Base-by-base conservation (phyloP, 1,140 invertebrate species). In the Orussus abietinus region DNA sequence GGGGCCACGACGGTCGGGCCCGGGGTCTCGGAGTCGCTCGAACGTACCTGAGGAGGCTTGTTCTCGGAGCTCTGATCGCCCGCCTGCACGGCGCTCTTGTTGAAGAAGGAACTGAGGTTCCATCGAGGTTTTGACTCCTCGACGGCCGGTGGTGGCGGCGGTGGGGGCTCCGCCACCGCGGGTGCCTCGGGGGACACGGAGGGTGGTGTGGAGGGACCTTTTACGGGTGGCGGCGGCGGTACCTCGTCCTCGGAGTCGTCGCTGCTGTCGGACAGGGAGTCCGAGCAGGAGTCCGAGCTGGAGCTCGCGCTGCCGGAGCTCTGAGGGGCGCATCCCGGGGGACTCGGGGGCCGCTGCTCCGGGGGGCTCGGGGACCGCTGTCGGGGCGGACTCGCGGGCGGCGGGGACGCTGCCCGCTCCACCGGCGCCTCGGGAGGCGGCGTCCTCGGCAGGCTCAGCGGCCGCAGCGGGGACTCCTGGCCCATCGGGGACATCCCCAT, bases 51-150 rank as follows among this genome's bases (percentile, higher is more conserved):
- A 26, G 30, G 7, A 19, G 55, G 45, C 38, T 69, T 71, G 5
- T 36, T 52, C 12, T 69, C 68, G 4, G 45, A 41, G 18, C 53
- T 53, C 17, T 62, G 61, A 6, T 62, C 54, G 1, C 58, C 58
- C 5, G 55, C 28, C 4, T 59, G 61, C 4, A 61, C 49, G 1
- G 57, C 36, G 14, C 53, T 48, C 28, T 68, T 69, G n/a, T 54
- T 62, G 44, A 77, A 66, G 43, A 76, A 79, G 4, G 69, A 75
- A 3, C 64, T 68, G 3, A 80, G 54, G 31, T 79, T 78, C 78
- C 77, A 80, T 4, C 75, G 60, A 1, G 54, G 64, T 22, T 76
- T 72, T 4, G 62, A 58, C 21, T 69, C 66, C 37, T 73, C 69
- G 28, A 60, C 58, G 13, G 63, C 66, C 0, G 61, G 59, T 2